phyloP scores from a whole-genome alignment of 2,113 vertebrate genomes.

The Centropus bengalensis region DNA sequence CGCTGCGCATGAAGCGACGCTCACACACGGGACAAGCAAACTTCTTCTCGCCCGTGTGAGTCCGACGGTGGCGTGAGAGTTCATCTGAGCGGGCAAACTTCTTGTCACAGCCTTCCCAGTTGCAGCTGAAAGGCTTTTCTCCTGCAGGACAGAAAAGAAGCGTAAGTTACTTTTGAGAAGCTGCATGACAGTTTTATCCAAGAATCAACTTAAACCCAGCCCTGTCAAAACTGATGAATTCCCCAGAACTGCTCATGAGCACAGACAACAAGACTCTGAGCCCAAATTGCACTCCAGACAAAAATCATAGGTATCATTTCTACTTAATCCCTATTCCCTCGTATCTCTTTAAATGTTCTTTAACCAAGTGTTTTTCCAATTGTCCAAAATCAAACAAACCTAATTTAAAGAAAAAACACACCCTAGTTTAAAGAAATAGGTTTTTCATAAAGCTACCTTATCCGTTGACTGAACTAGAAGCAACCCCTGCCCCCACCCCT shows the following conservation, averaged over 20 bases:
- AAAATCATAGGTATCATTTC: accelerated
- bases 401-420: background rate
- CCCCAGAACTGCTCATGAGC: background rate
- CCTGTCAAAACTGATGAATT: background rate
- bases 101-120: slow-evolving; percentile 95
- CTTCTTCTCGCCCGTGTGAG: slow-evolving; percentile 97
- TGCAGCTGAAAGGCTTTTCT: slow-evolving; percentile 96
- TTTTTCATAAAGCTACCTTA: background rate
- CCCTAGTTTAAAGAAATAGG: background rate
- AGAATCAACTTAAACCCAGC: background rate
- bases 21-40: slow-evolving; percentile 92
- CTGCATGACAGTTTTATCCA: background rate
- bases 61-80: slow-evolving; percentile 93
- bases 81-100: slow-evolving; percentile 97
- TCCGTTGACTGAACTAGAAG: background rate
- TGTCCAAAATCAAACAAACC: background rate
- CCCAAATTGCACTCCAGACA: background rate
- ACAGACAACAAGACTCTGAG: background rate
- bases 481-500: background rate
- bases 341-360: background rate
- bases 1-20: slow-evolving; percentile 97
- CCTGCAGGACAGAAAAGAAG: slow-evolving; percentile 73
- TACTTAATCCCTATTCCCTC: background rate
- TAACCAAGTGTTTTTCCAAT: background rate
- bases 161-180: background rate